phyloP scores from a whole-genome alignment of 2,113 vertebrate genomes.

The Oenanthe melanoleuca region DNA sequence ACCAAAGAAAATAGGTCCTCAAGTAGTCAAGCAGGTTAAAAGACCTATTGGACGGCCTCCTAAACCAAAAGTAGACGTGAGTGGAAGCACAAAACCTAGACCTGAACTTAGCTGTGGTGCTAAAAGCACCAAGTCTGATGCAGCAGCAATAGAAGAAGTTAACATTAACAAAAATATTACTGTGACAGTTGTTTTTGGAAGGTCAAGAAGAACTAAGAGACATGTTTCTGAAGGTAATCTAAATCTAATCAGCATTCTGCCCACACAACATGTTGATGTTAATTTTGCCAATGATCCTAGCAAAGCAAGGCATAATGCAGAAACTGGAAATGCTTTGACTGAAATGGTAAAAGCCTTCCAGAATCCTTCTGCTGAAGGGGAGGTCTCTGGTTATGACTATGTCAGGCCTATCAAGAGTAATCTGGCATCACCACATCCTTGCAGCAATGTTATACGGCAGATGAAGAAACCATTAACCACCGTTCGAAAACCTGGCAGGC shows the following conservation, averaged over 20 bases:
- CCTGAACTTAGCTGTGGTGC: slow-evolving; percentile 22
- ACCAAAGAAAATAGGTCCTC: slow-evolving; percentile 90
- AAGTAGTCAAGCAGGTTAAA: slow-evolving; percentile 87
- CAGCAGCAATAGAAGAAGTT: slow-evolving; percentile 66
- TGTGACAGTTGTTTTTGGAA: slow-evolving; percentile 91
- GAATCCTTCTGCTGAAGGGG: slow-evolving; percentile 45
- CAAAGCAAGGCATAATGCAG: slow-evolving; percentile 36
- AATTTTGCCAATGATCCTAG: slow-evolving; percentile 47
- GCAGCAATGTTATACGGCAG: slow-evolving; percentile 79
- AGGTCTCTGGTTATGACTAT: slow-evolving; percentile 73
- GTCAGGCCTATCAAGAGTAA: slow-evolving; percentile 80
- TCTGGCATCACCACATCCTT: slow-evolving; percentile 70
- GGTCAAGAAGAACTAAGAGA: slow-evolving; percentile 89
- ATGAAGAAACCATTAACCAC: slow-evolving; percentile 76
- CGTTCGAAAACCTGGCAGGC: slow-evolving; percentile 88
- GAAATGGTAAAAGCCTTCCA: slow-evolving; percentile 58
- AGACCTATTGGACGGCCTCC: slow-evolving; percentile 91
- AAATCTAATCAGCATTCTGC: slow-evolving; percentile 67
- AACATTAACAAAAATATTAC: slow-evolving; percentile 85
- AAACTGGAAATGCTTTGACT: slow-evolving; percentile 53
- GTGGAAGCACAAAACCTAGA: slow-evolving; percentile 42
- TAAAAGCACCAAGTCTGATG: slow-evolving; percentile 24
- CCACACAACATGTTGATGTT: slow-evolving; percentile 25
- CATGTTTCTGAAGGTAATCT: slow-evolving; percentile 84
- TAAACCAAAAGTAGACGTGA: slow-evolving; percentile 78